A percentile compares a stretch with the other conserved stretches of the same genome.
Conservation (phyloP, 1,140 invertebrate genomes). For the Halesus radiatus region DNA sequence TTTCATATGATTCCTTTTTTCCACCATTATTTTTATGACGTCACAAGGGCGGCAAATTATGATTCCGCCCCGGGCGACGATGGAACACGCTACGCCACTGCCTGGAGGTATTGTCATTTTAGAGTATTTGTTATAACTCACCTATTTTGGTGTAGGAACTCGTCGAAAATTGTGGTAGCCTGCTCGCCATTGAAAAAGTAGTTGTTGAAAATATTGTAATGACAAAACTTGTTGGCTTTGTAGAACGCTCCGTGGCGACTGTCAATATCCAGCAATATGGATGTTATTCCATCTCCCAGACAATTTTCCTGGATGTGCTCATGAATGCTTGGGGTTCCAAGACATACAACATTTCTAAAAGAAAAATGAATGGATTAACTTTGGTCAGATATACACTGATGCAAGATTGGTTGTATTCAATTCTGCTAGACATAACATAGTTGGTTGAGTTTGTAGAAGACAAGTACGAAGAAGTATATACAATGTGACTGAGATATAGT, state of each 20-base stretch:
- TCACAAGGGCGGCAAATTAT: too few relatives aligned
- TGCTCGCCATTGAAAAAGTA: conserved; percentile 81
- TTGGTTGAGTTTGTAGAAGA: too few relatives aligned
- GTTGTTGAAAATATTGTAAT: conserved; percentile 93
- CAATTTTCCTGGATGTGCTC: conserved; percentile 74
- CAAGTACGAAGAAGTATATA: too few relatives aligned
- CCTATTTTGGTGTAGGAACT: conserved; percentile 73
- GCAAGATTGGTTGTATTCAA: too few relatives aligned
- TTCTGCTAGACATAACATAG: too few relatives aligned
- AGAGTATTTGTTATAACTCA: conserved; percentile 52
- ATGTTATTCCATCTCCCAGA: conserved; percentile 68
- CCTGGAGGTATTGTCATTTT: too few relatives aligned
- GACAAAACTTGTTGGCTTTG: conserved; percentile 76
- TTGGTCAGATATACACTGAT: too few relatives aligned
- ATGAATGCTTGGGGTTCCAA: conserved; percentile 84
- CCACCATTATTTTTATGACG: too few relatives aligned
- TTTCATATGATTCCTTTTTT: too few relatives aligned
- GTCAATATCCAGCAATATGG: conserved; percentile 84
- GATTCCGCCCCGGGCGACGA: too few relatives aligned
- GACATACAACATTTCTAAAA: conserved; percentile 79
- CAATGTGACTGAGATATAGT: too few relatives aligned
- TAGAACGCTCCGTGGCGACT: conserved; percentile 81
- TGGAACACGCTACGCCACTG: too few relatives aligned
- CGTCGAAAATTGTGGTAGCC: conserved; percentile 69
- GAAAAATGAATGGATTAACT: conserved; percentile 4